Base-by-base conservation (phyloP, 2,113 vertebrate genomes). In the Hippocampus zosterae region DNA sequence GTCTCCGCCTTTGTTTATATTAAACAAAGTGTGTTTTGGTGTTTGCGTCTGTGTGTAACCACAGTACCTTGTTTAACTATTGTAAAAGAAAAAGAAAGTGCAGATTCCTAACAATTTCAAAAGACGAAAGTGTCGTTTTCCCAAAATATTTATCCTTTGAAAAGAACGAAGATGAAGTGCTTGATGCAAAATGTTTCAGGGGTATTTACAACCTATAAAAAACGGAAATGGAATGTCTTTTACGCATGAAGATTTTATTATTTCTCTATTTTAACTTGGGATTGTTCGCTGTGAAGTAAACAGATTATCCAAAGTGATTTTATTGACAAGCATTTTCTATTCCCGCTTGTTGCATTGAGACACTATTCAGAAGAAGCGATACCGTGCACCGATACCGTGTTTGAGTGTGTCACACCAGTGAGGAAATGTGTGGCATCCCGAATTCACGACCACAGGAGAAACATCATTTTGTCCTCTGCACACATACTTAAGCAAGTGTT, bases 1-100 rank as follows among this genome's bases (percentile, higher is more conserved):
- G 69, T 81, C 84, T 83, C 72, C 56, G 23, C 52, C 37, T 37
- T 64, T 73, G 64, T 72, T 46, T 65, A 46, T 12, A 65, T 44
- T 12, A 41, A 40, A 42, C 62, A 25, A 44, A 44, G 62, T 44
- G 62, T 42, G 40, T 64, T 64, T 57, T 13, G 23, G 56, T 15
- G 25, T 29, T 11, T 59, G 56, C 2, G 13, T 29, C 13, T 18
- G 9, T 21, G 50, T 52, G 50, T 9, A 52, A n/a, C 25, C 25
- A 59, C 56, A 59, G 27, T 29, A 59, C 56, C 15, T 59, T 59
- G 25, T 29, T 29, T 59, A 59, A 59, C 15, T 59, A 29, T 29
- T 13, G n/a, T 25, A 12, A 12, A 25, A 27, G 21, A 52, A 55
- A n/a, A n/a, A 44, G 19, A 48, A 48, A 7, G 21, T 21, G 52